Base-by-base conservation (phyloP, 2,888 invertebrate species). In the Platycnemis pennipes region DNA sequence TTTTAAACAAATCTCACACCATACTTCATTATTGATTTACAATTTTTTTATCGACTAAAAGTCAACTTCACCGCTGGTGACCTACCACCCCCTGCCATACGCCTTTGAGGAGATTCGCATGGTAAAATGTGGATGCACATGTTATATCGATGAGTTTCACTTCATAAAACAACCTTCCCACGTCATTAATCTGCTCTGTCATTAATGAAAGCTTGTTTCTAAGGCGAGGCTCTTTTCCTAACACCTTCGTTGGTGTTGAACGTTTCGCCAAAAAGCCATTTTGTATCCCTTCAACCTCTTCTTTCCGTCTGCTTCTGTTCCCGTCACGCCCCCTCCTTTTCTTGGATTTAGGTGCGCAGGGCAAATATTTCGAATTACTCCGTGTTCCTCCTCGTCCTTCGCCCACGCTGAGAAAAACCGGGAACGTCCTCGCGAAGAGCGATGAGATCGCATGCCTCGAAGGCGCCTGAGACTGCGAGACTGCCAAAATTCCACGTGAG, bases 401-500 rank as follows among this genome's bases (percentile, higher is more conserved):
- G 26, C 63, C 63, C 63, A 63, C 69, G 69, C 69, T 8, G 37
- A 2, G 77, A 37, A 26, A 63, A 37, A 77, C 31, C 77, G 13
- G 77, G 31, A 8, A 77, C 77, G 16, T 63, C 63, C 63, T 22
- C n/a, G 16, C 19, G 4, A 31, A 69, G 77, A 77, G 19, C 26
- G 77, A 26, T 3, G 77, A 37, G 77, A 77, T 77, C 31, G 77
- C 63, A 63, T 26, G 63, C 63, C n/a, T n/a, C 63, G 63, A 2
- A 63, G 63, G 19, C 26, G 19, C 22, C 56, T 5, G 56, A 5
- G 26, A 26, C n/a, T 13, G 77, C 5, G 77, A 37, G 31, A 37
- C 37, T 77, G 77, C 77, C 77, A 77, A 77, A 77, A 77, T 77
- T 77, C 77, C 77, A 37, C 77, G 77, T 37, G 77, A 77, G 77